Evolutionary conservation across 2,888 invertebrate genomes (phyloP).

Genomic region (Apotomis betuletana): DNA sequence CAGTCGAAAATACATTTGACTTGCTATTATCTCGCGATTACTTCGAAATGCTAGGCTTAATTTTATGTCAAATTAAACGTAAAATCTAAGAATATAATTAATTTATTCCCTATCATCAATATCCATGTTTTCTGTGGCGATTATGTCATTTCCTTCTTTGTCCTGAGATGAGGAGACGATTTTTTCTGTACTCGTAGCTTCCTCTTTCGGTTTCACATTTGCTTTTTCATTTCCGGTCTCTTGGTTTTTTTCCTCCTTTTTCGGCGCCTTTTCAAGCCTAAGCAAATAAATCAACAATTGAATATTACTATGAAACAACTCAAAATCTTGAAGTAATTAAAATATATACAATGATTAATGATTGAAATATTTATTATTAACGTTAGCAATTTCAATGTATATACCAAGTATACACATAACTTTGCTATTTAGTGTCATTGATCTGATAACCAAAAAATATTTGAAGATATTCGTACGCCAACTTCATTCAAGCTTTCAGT

Average conservation of each 20-base stretch:
- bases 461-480: no score
- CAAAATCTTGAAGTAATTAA: no score
- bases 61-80: slow-evolving; percentile 22
- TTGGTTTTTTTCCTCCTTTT: slow-evolving; percentile 47
- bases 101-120: slow-evolving; percentile 65
- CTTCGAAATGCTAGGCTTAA: slow-evolving; percentile 29
- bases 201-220: slow-evolving; percentile 27
- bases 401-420: no score
- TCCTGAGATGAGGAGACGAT: slow-evolving; percentile 32
- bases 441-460: no score
- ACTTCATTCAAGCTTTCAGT: no score
- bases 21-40: slow-evolving; percentile 5
- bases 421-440: no score
- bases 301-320: no score
- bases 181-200: slow-evolving; percentile 34
- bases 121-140: slow-evolving; percentile 64
- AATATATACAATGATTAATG: no score
- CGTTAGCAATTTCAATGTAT: no score
- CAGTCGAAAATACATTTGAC: not conserved
- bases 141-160: slow-evolving; percentile 52
- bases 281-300: no score
- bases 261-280: slow-evolving; percentile 55
- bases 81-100: slow-evolving; percentile 14
- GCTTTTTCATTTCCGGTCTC: slow-evolving; percentile 41
- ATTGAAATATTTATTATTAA: no score